These are phyloP conservation scores for Atta cephalotes DNA, from an alignment of 1,140 invertebrate genomes.

Conservation along the genomic window DNA sequence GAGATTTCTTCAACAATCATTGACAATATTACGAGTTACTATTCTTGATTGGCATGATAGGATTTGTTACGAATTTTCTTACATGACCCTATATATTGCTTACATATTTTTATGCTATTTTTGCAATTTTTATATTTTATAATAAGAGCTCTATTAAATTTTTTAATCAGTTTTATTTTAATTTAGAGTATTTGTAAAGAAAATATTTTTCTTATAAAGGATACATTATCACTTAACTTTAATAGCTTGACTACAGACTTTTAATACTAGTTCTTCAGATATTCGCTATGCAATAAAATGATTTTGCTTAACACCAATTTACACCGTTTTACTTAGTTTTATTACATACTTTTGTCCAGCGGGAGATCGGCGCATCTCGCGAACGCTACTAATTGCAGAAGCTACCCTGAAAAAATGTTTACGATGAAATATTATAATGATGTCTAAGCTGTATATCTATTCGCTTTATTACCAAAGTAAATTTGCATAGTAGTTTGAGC, in stretches of 20 bases:
- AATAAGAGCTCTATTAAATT: not conserved
- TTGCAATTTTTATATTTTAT: not conserved
- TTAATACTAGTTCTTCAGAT: not conserved
- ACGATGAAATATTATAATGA: not conserved
- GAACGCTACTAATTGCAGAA: not conserved
- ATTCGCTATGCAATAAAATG: not conserved
- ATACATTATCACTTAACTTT: not conserved
- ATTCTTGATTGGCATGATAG: not conserved
- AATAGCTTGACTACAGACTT: not conserved
- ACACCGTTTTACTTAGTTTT: not conserved
- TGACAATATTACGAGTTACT: not conserved
- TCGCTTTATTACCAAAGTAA: not conserved
- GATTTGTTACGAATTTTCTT: not conserved
- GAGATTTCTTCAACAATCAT: not conserved
- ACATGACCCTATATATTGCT: not conserved
- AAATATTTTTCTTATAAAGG: not conserved
- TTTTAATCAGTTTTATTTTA: not conserved
- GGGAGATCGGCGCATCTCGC: not conserved
- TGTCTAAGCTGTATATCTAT: not conserved
- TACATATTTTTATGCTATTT: not conserved
- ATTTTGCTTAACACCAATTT: not conserved
- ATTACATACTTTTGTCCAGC: not conserved
- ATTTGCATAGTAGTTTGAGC: conserved; percentile 9
- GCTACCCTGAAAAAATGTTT: not conserved
- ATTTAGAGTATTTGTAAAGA: not conserved